Conservation (phyloP, 1,140 invertebrate genomes). For the Eupeodes corollae region DNA sequence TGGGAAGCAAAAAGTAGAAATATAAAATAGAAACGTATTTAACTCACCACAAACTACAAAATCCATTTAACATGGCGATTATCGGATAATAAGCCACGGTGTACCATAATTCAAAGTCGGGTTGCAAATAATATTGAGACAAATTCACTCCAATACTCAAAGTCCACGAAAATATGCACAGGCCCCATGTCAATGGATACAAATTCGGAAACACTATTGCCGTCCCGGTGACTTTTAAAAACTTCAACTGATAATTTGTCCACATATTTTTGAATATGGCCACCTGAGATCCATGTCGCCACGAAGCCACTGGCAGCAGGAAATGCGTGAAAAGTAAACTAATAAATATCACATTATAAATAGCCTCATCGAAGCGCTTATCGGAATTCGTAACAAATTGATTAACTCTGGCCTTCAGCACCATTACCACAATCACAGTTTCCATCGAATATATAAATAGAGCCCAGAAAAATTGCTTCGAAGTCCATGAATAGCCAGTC, state of each 20-base stretch:
- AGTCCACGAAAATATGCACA: slow-evolving; percentile 51
- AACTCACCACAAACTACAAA: slow-evolving; percentile 48
- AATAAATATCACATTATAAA: slow-evolving; percentile 57
- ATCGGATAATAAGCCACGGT: slow-evolving; percentile 57
- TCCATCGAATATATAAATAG: slow-evolving; percentile 44
- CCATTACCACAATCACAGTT: slow-evolving; percentile 43
- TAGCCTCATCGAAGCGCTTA: slow-evolving; percentile 55
- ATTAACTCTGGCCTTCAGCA: slow-evolving; percentile 41
- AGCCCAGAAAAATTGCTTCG: slow-evolving; percentile 46
- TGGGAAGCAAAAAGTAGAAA: no score
- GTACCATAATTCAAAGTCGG: slow-evolving; percentile 54
- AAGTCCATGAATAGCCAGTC: slow-evolving; percentile 47
- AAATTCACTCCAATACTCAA: slow-evolving; percentile 48
- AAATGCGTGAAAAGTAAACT: slow-evolving; percentile 58
- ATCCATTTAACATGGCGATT: slow-evolving; percentile 55
- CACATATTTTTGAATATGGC: slow-evolving; percentile 63
- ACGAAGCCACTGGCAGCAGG: slow-evolving; percentile 52
- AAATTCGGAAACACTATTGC: slow-evolving; percentile 51
- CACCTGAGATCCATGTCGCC: slow-evolving; percentile 52
- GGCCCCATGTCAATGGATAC: slow-evolving; percentile 44
- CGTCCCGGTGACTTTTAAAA: slow-evolving; percentile 49
- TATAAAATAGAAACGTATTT: no score
- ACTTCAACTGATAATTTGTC: slow-evolving; percentile 57
- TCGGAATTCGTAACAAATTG: slow-evolving; percentile 46
- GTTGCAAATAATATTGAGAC: slow-evolving; percentile 53